A percentile compares a stretch with the other conserved stretches of the same genome.
phyloP scores from a whole-genome alignment of 2,888 invertebrate genomes.

The Erebia epiphron region DNA sequence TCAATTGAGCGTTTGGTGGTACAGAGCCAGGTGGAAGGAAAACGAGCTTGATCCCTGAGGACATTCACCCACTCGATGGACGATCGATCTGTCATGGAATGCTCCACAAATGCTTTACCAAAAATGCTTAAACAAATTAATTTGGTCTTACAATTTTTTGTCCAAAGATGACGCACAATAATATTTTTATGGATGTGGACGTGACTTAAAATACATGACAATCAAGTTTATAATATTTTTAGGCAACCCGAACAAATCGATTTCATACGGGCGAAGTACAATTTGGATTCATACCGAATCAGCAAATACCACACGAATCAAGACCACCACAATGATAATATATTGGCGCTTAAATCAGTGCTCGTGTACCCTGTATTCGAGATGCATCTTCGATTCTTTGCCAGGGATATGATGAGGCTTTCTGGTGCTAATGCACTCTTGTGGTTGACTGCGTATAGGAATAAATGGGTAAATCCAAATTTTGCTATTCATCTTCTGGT shows the following conservation, averaged over 20 bases:
- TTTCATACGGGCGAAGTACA: conserved; percentile 60
- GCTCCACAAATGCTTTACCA: too few relatives aligned
- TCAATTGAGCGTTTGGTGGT: too few relatives aligned
- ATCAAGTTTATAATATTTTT: conserved; percentile 28
- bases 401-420: conserved; percentile 84
- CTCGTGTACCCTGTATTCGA: conserved; percentile 84
- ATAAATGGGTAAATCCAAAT: conserved; percentile 61
- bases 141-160: neutral
- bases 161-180: too few relatives aligned
- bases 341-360: conserved; percentile 54
- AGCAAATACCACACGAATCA: conserved; percentile 61
- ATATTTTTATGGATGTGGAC: too few relatives aligned
- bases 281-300: conserved; percentile 58
- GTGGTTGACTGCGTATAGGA: conserved; percentile 70
- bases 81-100: too few relatives aligned
- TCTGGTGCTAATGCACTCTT: conserved; percentile 66
- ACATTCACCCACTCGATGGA: too few relatives aligned
- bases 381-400: conserved; percentile 78
- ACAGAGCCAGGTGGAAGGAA: too few relatives aligned
- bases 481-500: neutral
- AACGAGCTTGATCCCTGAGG: too few relatives aligned
- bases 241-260: conserved; percentile 64
- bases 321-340: conserved; percentile 49
- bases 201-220: too few relatives aligned
- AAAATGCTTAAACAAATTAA: neutral